phyloP scores from a whole-genome alignment of 2,888 invertebrate species.

The Lordiphosa andalusiaca region DNA sequence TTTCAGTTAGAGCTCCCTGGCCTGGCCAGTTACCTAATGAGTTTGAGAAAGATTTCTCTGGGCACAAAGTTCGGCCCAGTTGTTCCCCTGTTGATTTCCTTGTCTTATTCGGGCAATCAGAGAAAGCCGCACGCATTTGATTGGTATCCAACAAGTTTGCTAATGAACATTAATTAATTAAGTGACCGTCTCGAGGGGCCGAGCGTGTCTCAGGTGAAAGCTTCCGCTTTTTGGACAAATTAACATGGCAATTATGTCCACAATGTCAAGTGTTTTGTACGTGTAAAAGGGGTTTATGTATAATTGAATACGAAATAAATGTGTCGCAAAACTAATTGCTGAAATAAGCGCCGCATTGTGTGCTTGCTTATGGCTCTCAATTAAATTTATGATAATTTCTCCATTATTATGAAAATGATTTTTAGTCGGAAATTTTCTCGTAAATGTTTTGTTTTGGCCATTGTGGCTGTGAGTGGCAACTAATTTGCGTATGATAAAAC shows the following conservation, averaged over 20 bases:
- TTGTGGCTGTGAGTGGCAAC: constrained; percentile 25
- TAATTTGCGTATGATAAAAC: constrained; percentile 47
- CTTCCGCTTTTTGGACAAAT: constrained; percentile 21
- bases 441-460: constrained; percentile 33
- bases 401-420: constrained; percentile 25
- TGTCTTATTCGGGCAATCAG: constrained; percentile 47
- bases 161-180: constrained; percentile 72
- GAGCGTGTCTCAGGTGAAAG: constrained; percentile 49
- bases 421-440: constrained; percentile 25
- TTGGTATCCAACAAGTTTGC: constrained; percentile 52
- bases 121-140: constrained; percentile 51
- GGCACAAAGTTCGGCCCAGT: constrained; percentile 33
- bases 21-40: constrained; percentile 56
- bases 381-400: constrained; percentile 38
- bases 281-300: background rate
- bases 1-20: constrained; percentile 50
- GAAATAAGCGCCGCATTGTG: constrained; percentile 18
- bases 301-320: constrained; percentile 1
- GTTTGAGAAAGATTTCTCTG: constrained; percentile 57
- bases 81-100: constrained; percentile 6
- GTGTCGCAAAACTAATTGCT: constrained; percentile 10
- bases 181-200: constrained; percentile 25
- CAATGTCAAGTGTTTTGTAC: constrained; percentile 20
- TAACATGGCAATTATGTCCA: constrained; percentile 58
- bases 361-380: constrained; percentile 17